These are phyloP conservation scores for Rapana venosa DNA, from an alignment of 2,888 invertebrate genomes.

Conservation along the genomic window DNA sequence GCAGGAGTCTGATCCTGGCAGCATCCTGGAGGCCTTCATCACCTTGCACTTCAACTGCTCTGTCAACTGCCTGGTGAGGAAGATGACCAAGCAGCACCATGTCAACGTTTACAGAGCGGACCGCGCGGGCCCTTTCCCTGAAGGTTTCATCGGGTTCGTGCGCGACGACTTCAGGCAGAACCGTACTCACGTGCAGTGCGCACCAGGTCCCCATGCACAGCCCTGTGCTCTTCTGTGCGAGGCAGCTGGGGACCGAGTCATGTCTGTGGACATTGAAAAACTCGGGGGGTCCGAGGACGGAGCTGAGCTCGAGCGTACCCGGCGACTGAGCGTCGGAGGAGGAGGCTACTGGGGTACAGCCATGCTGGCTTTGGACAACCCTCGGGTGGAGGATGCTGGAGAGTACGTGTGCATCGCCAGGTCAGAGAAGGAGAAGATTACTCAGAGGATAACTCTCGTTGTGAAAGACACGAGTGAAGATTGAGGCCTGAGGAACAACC, in stretches of 20 bases:
- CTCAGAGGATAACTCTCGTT: not conserved
- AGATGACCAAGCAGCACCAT: not conserved
- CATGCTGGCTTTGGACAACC: not conserved
- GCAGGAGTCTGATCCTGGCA: not conserved
- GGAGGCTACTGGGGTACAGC: constrained; percentile 4
- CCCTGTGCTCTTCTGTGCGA: constrained; percentile 8
- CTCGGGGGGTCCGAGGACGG: not conserved
- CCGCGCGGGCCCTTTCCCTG: not conserved
- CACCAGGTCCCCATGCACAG: not conserved
- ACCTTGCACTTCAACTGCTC: constrained; percentile 2
- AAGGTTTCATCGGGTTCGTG: not conserved
- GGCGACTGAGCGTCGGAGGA: not conserved
- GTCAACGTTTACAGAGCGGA: not conserved
- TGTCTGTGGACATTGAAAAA: constrained; percentile 6
- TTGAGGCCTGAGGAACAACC: not conserved
- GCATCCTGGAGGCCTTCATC: constrained; percentile 1
- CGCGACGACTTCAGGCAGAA: not conserved
- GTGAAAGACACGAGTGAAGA: not conserved
- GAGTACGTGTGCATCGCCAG: not conserved
- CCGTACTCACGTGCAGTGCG: not conserved
- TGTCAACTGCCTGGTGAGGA: constrained; percentile 1
- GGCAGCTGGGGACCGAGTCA: not conserved
- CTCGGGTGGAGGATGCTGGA: not conserved
- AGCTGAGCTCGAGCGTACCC: not conserved
- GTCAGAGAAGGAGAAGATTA: not conserved